Base-by-base conservation (phyloP, 2,888 invertebrate species). In the Nycteola revayana region DNA sequence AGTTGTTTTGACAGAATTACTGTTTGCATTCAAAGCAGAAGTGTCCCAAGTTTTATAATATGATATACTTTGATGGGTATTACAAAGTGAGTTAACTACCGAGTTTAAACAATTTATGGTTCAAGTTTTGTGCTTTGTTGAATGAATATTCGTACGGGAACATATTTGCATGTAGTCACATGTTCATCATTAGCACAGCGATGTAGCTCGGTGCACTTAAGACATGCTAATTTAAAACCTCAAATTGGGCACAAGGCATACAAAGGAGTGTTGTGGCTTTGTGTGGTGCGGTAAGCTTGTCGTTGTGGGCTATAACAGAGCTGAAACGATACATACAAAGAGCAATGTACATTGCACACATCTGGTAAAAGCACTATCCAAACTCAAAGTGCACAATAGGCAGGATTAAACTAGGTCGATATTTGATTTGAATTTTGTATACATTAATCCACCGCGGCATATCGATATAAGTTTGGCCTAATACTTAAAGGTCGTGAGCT, bases 221-320 rank as follows among this genome's bases (percentile, higher is more conserved):
- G 67, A 70, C 70, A 75, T 72, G 75, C 63, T 71, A 75, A 75
- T 71, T 64, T 65, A 57, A 60, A 60, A 70, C 73, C 73, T 60
- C 68, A 64, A 68, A 73, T 65, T 66, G 65, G 54, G 53, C 59
- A 57, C 55, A 52, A 56, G 60, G 44, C 25, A 38, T 53, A 47
- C 49, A 57, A 48, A 39, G 45, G 50, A 53, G 50, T 48, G 57
- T 49, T 66, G 60, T 46, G 60, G 70, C 52, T 64, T 66, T 56
- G 56, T 41, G 36, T 34, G 34, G 44, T 42, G 50, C 42, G 46
- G 49, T 38, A 36, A 45, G 56, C 49, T 49, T 57, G 52, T 51
- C 57, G 46, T 44, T 49, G 56, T 28, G 51, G 51, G 33, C 33
- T 56, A 53, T 51, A 49, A 14, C 49, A 48, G 37, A 38, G 45